Evolutionary conservation across 2,888 invertebrate genomes (phyloP).

Genomic region (Congeria kusceri): DNA sequence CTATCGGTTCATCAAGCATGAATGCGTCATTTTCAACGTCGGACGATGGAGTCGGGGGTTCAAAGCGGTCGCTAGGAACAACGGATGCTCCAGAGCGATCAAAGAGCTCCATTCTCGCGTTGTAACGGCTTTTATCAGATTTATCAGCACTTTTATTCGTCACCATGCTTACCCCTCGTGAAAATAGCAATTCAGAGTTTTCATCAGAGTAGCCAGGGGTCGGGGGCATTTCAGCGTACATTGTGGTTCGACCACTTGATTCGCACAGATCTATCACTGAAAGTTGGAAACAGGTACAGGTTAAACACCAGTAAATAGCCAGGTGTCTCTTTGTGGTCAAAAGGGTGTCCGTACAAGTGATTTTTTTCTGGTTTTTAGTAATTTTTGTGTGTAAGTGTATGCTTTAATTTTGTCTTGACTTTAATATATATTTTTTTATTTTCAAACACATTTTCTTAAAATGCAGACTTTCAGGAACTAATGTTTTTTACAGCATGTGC

Average conservation of each 20-base stretch:
- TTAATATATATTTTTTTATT: no score
- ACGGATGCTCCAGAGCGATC: slow-evolving; percentile 51
- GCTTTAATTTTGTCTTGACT: no score
- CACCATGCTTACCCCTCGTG: slow-evolving; percentile 52
- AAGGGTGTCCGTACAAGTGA: no score
- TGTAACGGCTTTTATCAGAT: slow-evolving; percentile 50
- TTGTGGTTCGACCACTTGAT: slow-evolving; percentile 53
- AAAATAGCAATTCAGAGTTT: slow-evolving; percentile 32
- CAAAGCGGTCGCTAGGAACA: slow-evolving; percentile 39
- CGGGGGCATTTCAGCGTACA: slow-evolving; percentile 56
- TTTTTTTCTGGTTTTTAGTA: no score
- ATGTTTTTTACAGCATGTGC: no score
- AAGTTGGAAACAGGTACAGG: slow-evolving; percentile 11
- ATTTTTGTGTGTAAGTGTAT: no score
- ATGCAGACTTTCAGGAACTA: no score
- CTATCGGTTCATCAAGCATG: neutral
- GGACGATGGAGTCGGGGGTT: slow-evolving; percentile 47
- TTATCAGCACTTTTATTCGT: slow-evolving; percentile 44
- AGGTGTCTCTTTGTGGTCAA: no score
- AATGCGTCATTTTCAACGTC: slow-evolving; percentile 29
- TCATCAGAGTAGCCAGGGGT: slow-evolving; percentile 54
- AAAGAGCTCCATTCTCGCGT: slow-evolving; percentile 53
- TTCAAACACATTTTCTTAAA: no score
- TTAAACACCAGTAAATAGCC: neutral
- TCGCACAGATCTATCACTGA: slow-evolving; percentile 43